These are phyloP conservation scores for Sebastes elongatus DNA, from an alignment of 2,797 vertebrate genomes.

Conservation along the genomic window DNA sequence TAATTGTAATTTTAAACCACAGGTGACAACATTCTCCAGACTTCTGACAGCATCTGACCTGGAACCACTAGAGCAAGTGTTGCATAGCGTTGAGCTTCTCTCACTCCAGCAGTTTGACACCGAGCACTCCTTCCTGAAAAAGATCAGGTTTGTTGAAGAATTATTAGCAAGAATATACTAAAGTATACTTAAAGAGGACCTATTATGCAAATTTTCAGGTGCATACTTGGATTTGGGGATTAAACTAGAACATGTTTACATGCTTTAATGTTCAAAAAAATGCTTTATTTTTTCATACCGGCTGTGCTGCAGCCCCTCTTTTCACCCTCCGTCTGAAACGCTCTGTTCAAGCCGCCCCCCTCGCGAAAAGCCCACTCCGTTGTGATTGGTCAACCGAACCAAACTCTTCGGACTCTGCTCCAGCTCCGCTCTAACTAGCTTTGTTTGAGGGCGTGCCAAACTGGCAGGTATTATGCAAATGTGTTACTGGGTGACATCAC, in stretches of 20 bases:
- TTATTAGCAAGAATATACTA: neutral
- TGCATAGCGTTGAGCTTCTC: slow-evolving; percentile 79
- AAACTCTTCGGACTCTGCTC: too few species aligned
- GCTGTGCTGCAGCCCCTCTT: too few species aligned
- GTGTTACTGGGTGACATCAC: too few species aligned
- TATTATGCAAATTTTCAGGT: neutral
- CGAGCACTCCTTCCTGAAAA: slow-evolving; percentile 91
- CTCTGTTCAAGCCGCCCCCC: too few species aligned
- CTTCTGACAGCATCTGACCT: slow-evolving; percentile 89
- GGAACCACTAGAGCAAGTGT: slow-evolving; percentile 72
- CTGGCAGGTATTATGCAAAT: too few species aligned
- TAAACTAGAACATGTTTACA: neutral
- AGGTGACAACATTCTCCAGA: slow-evolving; percentile 97
- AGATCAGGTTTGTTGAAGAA: slow-evolving; percentile 85
- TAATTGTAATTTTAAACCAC: slow-evolving; percentile 13
- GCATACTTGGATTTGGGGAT: neutral
- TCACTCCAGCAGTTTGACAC: slow-evolving; percentile 96
- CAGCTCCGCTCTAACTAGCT: too few species aligned
- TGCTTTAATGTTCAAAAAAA: neutral
- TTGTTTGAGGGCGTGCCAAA: too few species aligned
- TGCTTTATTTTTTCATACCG: too few species aligned
- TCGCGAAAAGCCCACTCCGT: too few species aligned
- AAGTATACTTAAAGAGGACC: neutral
- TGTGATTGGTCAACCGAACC: too few species aligned
- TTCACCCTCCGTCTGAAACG: too few species aligned